A percentile compares a stretch with the other conserved stretches of the same genome.
These are phyloP conservation scores for Nymphicus hollandicus DNA, from an alignment of 2,113 vertebrate species.

Conservation along the genomic window DNA sequence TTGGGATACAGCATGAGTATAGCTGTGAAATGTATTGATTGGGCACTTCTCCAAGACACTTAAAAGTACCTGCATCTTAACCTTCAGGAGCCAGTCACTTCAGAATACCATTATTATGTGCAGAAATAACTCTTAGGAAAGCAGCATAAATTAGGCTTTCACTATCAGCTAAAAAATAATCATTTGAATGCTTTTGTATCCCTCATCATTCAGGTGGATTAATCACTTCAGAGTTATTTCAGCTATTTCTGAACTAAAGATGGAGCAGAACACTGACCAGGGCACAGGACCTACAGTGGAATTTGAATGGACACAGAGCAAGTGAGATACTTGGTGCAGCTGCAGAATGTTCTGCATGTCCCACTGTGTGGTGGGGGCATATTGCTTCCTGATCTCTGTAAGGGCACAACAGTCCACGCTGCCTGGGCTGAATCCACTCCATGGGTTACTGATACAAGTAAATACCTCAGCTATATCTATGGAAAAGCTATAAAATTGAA, in stretches of 20 bases:
- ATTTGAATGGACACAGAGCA: not conserved
- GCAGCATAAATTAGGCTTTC: not conserved
- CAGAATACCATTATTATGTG: not conserved
- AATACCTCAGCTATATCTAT: not conserved
- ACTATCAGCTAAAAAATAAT: not conserved
- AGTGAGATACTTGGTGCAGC: not conserved
- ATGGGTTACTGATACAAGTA: not conserved
- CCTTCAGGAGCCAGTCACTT: not conserved
- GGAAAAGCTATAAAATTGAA: not conserved
- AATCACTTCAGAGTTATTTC: constrained; percentile 29
- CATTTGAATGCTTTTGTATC: not conserved
- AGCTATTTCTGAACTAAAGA: not conserved
- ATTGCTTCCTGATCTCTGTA: not conserved
- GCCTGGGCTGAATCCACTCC: not conserved
- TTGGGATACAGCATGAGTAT: not conserved
- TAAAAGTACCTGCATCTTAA: not conserved
- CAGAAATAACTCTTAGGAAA: not conserved
- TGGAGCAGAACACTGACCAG: not conserved
- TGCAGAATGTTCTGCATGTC: not conserved
- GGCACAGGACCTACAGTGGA: not conserved
- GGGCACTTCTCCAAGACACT: not conserved
- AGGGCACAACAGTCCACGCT: not conserved
- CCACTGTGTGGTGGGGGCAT: not conserved
- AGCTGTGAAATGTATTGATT: not conserved
- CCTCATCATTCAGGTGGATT: not conserved